Percentiles rank a stretch among this genome's conserved stretches.
Conservation (phyloP, 1,140 invertebrate genomes). For the Ericerus pela region DNA sequence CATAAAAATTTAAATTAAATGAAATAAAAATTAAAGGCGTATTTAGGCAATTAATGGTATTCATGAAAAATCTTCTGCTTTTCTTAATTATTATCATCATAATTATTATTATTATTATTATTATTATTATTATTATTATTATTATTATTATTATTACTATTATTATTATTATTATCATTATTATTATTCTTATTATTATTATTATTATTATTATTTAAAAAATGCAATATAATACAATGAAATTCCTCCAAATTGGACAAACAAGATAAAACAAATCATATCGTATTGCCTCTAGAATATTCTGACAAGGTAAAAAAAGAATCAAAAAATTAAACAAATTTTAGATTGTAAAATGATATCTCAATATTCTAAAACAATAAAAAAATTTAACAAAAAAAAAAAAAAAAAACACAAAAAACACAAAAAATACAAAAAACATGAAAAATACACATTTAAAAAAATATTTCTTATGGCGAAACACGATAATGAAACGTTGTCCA, state of each 20-base stretch:
- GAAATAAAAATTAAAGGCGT: no score
- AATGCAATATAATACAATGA: neutral
- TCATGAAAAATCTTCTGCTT: no score
- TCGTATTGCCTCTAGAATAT: neutral
- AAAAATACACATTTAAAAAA: neutral
- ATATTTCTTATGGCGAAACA: neutral
- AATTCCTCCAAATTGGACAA: neutral
- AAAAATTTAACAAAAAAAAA: neutral
- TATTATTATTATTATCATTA: no score
- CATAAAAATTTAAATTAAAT: no score
- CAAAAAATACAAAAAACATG: neutral
- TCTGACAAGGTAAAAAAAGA: neutral
- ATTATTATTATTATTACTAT: no score
- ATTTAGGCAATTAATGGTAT: no score
- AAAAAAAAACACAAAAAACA: neutral
- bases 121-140: no score
- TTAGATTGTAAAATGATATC: neutral
- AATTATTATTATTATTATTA: no score
- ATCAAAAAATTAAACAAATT: neutral
- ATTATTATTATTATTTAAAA: no score
- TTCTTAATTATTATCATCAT: no score
- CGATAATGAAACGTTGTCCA: no score
- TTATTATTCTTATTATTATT: no score
- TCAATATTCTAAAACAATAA: neutral
- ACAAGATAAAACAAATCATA: neutral